Evolutionary conservation across 2,797 vertebrate species (phyloP).

Genomic region (Lagorchestes hirsutus): DNA sequence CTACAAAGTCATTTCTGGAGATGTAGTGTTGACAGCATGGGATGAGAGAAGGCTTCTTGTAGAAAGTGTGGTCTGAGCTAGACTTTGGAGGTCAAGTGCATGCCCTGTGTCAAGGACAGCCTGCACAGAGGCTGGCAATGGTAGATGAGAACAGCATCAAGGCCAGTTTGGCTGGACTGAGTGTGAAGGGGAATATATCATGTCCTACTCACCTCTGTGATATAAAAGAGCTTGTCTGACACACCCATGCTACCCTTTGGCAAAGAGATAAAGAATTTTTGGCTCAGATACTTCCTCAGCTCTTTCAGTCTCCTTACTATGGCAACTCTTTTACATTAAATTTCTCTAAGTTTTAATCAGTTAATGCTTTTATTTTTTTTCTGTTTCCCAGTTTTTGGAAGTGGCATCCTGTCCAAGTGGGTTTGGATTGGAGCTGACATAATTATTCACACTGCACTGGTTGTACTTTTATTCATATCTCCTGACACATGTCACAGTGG

Average conservation of each 20-base stretch:
- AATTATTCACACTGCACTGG: neutral
- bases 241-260: neutral
- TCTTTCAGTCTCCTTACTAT: neutral
- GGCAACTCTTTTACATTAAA: neutral
- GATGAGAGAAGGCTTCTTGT: neutral
- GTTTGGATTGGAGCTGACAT: neutral
- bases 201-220: neutral
- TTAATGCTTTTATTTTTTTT: neutral
- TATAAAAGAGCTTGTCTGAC: neutral
- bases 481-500: neutral
- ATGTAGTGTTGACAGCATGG: neutral
- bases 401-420: neutral
- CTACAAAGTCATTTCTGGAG: neutral
- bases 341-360: neutral
- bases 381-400: neutral
- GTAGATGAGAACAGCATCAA: neutral
- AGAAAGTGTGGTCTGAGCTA: neutral
- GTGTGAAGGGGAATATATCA: neutral
- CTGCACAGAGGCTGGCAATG: neutral
- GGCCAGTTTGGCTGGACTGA: neutral
- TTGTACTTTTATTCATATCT: neutral
- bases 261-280: neutral
- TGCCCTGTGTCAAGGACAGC: neutral
- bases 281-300: neutral
- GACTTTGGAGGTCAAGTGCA: neutral